Percentiles rank a stretch among this genome's conserved stretches.
phyloP scores from a whole-genome alignment of 2,113 vertebrate genomes.

The Mungos mungo region DNA sequence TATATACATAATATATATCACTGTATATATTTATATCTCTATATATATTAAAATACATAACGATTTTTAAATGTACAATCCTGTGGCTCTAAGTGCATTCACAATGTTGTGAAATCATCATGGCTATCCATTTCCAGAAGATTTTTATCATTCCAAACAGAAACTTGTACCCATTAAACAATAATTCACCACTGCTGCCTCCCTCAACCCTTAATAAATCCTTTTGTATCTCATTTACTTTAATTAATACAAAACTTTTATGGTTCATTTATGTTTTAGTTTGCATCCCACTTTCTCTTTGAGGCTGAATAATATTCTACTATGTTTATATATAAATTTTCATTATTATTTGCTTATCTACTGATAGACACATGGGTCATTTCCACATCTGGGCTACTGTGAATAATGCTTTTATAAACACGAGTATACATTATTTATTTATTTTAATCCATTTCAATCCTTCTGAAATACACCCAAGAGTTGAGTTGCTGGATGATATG shows the following conservation, averaged over 20 bases:
- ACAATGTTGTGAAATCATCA: not conserved
- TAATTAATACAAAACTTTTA: not conserved
- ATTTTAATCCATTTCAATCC: not conserved
- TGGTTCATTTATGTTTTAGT: not conserved
- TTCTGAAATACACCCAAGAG: not conserved
- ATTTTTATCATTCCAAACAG: not conserved
- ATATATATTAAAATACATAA: no score
- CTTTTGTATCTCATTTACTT: not conserved
- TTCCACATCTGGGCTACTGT: not conserved
- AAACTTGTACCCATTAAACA: not conserved
- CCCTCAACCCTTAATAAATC: not conserved
- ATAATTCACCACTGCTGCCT: not conserved
- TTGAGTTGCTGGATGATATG: not conserved
- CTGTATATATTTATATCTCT: no score
- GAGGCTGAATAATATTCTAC: not conserved
- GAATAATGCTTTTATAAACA: not conserved
- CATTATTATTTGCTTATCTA: not conserved
- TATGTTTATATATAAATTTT: not conserved
- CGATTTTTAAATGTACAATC: not conserved
- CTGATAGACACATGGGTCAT: not conserved
- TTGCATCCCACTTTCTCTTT: not conserved
- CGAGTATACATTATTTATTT: not conserved
- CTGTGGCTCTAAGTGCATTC: not conserved
- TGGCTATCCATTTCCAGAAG: not conserved
- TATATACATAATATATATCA: no score